Conservation (phyloP, 2,888 invertebrate species). For the Allacma fusca region DNA sequence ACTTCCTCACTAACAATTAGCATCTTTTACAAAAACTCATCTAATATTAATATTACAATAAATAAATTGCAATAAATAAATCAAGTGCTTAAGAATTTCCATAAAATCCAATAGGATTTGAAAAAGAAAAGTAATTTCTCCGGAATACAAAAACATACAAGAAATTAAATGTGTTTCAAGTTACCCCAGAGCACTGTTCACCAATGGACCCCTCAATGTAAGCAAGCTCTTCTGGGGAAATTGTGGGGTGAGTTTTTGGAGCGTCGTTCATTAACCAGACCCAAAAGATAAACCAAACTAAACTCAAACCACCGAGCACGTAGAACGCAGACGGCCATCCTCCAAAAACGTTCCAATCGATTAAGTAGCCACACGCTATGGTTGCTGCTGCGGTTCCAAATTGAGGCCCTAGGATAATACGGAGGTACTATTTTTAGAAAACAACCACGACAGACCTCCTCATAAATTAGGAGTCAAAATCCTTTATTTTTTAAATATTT, state of each 20-base stretch:
- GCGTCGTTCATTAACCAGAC: constrained; percentile 76
- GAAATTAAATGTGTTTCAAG: no score
- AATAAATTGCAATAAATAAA: background rate
- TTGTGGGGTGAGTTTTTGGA: constrained; percentile 77
- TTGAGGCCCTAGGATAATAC: constrained; percentile 76
- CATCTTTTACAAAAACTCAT: no score
- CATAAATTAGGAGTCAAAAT: no score
- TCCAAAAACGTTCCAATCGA: constrained; percentile 75
- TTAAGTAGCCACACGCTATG: constrained; percentile 84
- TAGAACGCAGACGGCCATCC: constrained; percentile 93
- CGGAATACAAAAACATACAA: no score
- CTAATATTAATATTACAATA: no score
- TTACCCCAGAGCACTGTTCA: constrained; percentile 3
- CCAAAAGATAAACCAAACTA: constrained; percentile 85
- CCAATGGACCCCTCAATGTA: constrained; percentile 65
- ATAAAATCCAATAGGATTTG: no score
- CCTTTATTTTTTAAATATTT: no score
- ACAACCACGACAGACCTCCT: no score
- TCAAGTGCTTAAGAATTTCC: background rate
- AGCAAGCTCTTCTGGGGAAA: constrained; percentile 75
- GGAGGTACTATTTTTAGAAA: no score
- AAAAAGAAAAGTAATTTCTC: no score
- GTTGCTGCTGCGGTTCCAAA: constrained; percentile 89
- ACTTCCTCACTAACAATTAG: no score
- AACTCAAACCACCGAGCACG: constrained; percentile 76